Base-by-base conservation (phyloP, 53 echinoderm and acorn worm species). In the Astropecten irregularis region DNA sequence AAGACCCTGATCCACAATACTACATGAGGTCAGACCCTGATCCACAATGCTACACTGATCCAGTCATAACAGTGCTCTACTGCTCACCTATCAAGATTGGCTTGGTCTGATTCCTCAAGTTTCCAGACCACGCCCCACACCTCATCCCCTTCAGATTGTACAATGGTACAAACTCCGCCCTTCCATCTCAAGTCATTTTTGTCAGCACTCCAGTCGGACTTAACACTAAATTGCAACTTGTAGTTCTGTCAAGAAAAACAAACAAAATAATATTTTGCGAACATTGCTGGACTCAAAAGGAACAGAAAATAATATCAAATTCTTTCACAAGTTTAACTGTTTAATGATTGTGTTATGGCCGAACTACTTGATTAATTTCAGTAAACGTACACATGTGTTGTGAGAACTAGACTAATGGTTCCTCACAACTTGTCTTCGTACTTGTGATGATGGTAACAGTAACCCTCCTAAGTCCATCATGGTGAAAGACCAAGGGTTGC, bases 91-190 rank as follows among this genome's bases (percentile, higher is more conserved):
- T 90, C 86, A 2, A 90, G 33, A 33, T 55, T 76, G 11, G 42
- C 14, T n/a, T 86, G 86, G 28, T 90, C 72, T 29, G 9, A 2
- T 19, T 53, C 19, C 3, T 68, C 18, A 26, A 90, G 52, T 82
- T 86, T 82, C 73, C 84, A 84, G 25, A 86, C 86, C 2, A 82
- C 82, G n/a, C 90, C 90, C 90, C 90, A 90, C 13, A 90, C 90
- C n/a, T 63, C 72, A 35, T 72, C 55, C 15, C 82, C 82, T 9
- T 33, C 40, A 4, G 86, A 81, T 36, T 81, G 49, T 15, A 65
- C 66, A 13, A 90, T 74, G 27, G 53, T 66, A 14, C 82, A 86
- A 0, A 73, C 70, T 9, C 84, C 86, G 19, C 90, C 90, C 32
- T 90, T 81, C 90, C 90, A 90, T 55, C 66, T 18, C 8, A 32